A percentile compares a stretch with the other conserved stretches of the same genome.
phyloP scores from a whole-genome alignment of 2,113 vertebrate genomes.

The Poeciliopsis retropinna region DNA sequence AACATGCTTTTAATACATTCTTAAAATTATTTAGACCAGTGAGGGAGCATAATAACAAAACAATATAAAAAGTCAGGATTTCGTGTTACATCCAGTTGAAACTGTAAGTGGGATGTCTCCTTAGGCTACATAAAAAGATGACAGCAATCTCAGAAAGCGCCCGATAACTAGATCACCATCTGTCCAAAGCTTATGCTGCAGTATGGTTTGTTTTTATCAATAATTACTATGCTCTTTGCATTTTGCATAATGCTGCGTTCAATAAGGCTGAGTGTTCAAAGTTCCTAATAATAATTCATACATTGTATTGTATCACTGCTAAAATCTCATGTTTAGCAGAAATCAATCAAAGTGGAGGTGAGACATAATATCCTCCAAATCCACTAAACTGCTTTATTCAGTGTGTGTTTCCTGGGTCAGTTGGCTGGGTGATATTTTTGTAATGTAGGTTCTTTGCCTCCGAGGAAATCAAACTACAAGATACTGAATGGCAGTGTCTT shows the following conservation, averaged over 20 bases:
- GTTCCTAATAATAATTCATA: background rate
- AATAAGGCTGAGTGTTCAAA: background rate
- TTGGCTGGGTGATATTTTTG: constrained; percentile 69
- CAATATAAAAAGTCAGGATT: constrained; percentile 44
- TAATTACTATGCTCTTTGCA: constrained; percentile 46
- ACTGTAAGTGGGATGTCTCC: constrained; percentile 60
- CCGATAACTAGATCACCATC: constrained; percentile 75
- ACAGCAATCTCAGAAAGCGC: constrained; percentile 33
- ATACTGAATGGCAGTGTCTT: constrained; percentile 39
- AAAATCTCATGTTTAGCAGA: background rate
- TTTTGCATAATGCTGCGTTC: constrained; percentile 23
- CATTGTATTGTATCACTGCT: background rate
- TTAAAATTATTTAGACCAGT: background rate
- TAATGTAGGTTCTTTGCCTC: constrained; percentile 62
- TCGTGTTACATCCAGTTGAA: constrained; percentile 51
- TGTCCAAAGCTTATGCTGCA: constrained; percentile 57
- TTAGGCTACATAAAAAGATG: constrained; percentile 52
- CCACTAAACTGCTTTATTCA: constrained; percentile 10
- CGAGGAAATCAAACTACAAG: constrained; percentile 44
- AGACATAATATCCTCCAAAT: constrained; percentile 9
- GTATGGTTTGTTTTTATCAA: constrained; percentile 51
- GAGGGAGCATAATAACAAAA: background rate
- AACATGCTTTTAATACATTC: background rate
- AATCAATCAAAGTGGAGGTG: background rate
- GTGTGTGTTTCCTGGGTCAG: constrained; percentile 29